Evolutionary conservation across 2,113 vertebrate genomes (phyloP), one percentile per base, ranked within the genome.

Genomic region (Synodontis membranacea): DNA sequence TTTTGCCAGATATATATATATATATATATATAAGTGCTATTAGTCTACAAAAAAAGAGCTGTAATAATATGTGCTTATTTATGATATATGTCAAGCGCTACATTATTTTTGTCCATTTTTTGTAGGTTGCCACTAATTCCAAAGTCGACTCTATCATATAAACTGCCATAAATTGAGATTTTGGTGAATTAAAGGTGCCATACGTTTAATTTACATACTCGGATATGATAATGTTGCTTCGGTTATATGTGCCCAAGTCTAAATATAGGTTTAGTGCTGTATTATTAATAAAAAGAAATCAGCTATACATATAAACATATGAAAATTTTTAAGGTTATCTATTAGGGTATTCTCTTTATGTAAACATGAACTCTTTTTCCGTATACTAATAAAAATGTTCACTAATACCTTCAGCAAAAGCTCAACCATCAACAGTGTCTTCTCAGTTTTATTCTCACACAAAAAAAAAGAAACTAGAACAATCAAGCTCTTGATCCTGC

Each of bases 401-500:
- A 46, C 25, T 14, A 80, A 54, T 39, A 56, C 50, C 19, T 80
- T 56, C 48, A 54, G 54, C 52, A 80, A 80, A 23, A 34, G 3
- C 2, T 34, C 44, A 80, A 28, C 78, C 34, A 42, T 3, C 11
- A 6, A 4, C 0, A 42, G 74, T 44, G 37, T 79, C 66, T 52
- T 80, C 76, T 79, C 21, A 6, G 11, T 14, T 39, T 56, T 37
- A 37, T 56, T 58, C 21, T 39, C 52, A 39, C 21, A 80, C 52
- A 80, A 39, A 75, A 31, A 75, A 19, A 39, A 15, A 58, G 52
- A 80, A 80, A 80, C 42, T 48, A 50, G 62, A 66, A 83, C 81
- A 83, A 48, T 34, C 81, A 68, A 48, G 58, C 39, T 68, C 12
- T 83, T 83, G 62, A 68, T 68, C 9, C 62, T 52, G 52, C 37